A percentile compares a stretch with the other conserved stretches of the same genome.
Evolutionary conservation across 2,888 invertebrate genomes (phyloP).

Genomic region (Trissonchulus sp.): DNA sequence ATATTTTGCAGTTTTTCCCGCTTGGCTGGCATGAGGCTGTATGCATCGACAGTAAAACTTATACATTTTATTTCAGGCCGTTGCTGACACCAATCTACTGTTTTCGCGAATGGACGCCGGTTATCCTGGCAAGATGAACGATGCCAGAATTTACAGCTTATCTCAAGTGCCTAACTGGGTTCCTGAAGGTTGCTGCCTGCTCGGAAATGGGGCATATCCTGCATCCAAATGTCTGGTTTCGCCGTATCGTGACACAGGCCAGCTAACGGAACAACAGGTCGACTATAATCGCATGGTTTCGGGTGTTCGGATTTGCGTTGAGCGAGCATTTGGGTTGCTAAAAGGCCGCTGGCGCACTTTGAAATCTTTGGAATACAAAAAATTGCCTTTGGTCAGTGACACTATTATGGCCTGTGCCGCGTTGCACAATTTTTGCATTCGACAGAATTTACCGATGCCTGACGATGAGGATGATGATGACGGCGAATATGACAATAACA

Average conservation of each 20-base stretch:
- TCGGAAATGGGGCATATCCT: background rate
- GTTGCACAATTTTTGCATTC: background rate
- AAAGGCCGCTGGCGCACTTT: background rate
- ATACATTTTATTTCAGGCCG: background rate
- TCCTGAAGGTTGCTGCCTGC: background rate
- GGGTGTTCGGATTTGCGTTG: background rate
- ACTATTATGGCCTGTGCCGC: background rate
- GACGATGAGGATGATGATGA: too few relatives aligned
- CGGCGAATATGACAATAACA: too few relatives aligned
- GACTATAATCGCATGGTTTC: background rate
- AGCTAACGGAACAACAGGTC: background rate
- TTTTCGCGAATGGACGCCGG: background rate
- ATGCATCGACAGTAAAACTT: too few relatives aligned
- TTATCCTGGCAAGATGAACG: background rate
- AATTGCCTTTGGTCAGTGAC: background rate
- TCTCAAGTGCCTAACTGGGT: background rate
- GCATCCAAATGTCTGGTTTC: background rate
- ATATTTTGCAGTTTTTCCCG: too few relatives aligned
- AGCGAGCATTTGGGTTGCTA: background rate
- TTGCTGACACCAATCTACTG: background rate
- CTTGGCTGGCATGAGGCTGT: too few relatives aligned
- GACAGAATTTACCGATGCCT: too few relatives aligned
- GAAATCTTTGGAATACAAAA: background rate
- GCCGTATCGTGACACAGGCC: background rate
- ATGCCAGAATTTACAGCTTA: background rate